phyloP scores from a whole-genome alignment of 2,797 vertebrate genomes.

The Lacerta bilineata region DNA sequence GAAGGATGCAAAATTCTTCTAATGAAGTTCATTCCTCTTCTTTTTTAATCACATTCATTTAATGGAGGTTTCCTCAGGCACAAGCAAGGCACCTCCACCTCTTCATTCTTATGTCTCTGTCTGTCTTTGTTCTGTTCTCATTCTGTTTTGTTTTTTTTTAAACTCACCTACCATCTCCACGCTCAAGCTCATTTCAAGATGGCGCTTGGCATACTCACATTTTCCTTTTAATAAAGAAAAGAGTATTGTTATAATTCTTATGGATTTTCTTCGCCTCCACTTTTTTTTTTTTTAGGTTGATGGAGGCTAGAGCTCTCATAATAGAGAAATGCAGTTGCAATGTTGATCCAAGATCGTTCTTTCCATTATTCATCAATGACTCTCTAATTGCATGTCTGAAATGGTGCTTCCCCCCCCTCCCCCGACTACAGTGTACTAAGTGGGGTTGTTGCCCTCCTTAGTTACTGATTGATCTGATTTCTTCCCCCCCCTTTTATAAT shows the following conservation, averaged over 20 bases:
- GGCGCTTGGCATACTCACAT: background rate
- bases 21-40: background rate
- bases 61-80: background rate
- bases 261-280: background rate
- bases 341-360: background rate
- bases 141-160: background rate
- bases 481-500: background rate
- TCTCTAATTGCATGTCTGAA: slow-evolving; percentile 1
- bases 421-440: background rate
- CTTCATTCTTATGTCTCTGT: background rate
- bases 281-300: background rate
- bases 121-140: background rate
- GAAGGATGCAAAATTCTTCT: background rate
- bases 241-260: background rate
- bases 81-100: background rate
- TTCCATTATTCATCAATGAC: background rate
- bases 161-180: background rate
- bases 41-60: background rate
- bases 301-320: background rate
- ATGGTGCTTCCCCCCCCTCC: background rate
- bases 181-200: slow-evolving; percentile 7
- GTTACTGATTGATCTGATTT: background rate
- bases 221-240: background rate
- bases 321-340: background rate
- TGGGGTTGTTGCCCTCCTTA: background rate